Evolutionary conservation across 37 sponge, comb jelly and placozoan genomes (phyloP), one percentile per base, ranked within the genome.

Genomic region (Ianthella basta): DNA sequence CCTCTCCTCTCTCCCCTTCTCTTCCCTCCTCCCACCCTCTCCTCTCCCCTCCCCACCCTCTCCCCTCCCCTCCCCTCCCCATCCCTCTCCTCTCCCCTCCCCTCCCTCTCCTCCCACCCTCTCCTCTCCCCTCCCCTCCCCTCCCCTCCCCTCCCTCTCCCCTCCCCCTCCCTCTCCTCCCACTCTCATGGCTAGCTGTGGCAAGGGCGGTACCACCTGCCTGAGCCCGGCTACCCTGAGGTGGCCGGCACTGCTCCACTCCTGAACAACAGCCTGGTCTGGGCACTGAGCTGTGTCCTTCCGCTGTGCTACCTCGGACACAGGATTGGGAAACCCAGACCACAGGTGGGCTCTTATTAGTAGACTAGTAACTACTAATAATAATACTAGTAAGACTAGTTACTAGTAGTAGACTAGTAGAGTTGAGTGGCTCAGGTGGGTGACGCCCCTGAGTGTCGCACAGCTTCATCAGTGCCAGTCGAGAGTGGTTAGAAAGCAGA

Each of bases 241-340:
- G 50, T 3, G 50, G 50, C 6, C 8, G 50, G 50, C 6, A 8
- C 50, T 44, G 50, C 50, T 44, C 50, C 6, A 44, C 50, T 8
- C 50, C 21, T 75, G 54, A 1, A 39, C 78, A 36, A 24, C 15
- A 39, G 66, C n/a, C 59, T 86, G 33, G 35, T 92, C 21, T 92
- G 92, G 92, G 79, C 79, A 8, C 77, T 92, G 41, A 88, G 89
- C 37, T 82, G 72, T 33, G 59, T 80, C n/a, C 86, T 92, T 4
- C 92, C 92, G 0, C 27, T 59, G 23, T 21, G 32, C 60, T 88
- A 80, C 41, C 21, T 88, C 34, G 92, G 92, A 38, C 85, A 81
- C 38, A 87, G 29, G 27, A 61, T 21, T 4, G 56, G 83, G 0
- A 34, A 84, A 32, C 24, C 38, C 41, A 20, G 44, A 13, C 33